Evolutionary conservation across 2,113 vertebrate genomes (phyloP).

Genomic region (Megaceryle maxima): DNA sequence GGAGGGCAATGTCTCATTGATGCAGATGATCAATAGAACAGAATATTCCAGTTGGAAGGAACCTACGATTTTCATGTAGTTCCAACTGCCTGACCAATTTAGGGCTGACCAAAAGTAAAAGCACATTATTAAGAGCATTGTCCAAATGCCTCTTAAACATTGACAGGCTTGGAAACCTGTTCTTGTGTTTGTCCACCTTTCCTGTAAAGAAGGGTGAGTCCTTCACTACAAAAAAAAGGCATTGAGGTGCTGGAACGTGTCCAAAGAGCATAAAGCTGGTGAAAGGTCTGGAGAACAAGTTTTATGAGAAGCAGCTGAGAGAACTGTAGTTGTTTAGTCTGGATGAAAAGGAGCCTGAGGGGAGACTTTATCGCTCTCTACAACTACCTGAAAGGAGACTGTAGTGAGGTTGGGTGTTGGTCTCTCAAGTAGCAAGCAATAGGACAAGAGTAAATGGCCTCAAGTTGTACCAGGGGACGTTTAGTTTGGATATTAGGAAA

Average conservation of each 20-base stretch:
- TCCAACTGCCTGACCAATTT: neutral
- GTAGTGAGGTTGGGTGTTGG: rapidly evolving
- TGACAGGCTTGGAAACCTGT: neutral
- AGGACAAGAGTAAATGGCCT: neutral
- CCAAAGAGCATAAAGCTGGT: neutral
- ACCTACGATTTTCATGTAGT: neutral
- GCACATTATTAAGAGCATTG: neutral
- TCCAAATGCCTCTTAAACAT: neutral
- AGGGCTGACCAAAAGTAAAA: neutral
- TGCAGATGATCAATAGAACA: neutral
- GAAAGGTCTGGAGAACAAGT: neutral
- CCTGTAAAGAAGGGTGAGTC: neutral
- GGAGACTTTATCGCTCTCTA: neutral
- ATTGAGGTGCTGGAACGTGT: neutral
- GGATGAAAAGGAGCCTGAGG: neutral
- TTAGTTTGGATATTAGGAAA: neutral
- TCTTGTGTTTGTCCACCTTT: neutral
- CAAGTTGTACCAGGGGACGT: neutral
- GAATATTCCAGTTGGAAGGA: neutral
- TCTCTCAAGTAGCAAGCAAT: neutral
- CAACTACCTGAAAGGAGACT: neutral
- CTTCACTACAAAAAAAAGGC: neutral
- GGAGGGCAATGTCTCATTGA: neutral
- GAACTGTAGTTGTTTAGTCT: neutral
- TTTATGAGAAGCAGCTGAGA: neutral